Percentiles rank a stretch among this genome's conserved stretches.
Evolutionary conservation across 2,113 vertebrate species (phyloP).

Genomic region (Spea bombifrons): DNA sequence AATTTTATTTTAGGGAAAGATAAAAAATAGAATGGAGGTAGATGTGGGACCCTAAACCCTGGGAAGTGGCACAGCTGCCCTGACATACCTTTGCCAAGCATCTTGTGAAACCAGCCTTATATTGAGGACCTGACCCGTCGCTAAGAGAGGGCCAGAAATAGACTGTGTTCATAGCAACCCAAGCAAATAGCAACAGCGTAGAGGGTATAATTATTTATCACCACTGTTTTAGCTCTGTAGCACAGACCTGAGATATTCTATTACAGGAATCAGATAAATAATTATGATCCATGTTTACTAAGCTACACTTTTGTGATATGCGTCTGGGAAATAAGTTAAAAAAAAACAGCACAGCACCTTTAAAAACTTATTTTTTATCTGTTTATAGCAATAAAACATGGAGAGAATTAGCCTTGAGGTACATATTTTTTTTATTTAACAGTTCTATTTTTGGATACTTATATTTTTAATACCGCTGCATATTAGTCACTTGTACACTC

Average conservation of each 20-base stretch:
- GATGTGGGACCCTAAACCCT: neutral
- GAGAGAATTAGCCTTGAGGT: too few relatives aligned
- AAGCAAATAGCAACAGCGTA: slow-evolving; percentile 31
- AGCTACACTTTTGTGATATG: neutral
- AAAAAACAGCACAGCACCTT: too few relatives aligned
- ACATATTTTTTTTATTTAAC: too few relatives aligned
- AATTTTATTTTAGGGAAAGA: slow-evolving; percentile 16
- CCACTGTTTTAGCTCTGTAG: neutral
- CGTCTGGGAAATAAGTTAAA: too few relatives aligned
- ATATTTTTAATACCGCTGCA: too few relatives aligned
- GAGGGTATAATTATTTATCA: slow-evolving; percentile 25
- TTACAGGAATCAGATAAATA: neutral
- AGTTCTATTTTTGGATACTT: too few relatives aligned
- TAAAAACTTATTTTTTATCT: too few relatives aligned
- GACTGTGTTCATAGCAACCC: slow-evolving; percentile 33
- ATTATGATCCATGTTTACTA: neutral
- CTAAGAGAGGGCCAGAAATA: slow-evolving; percentile 18
- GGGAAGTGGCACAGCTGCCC: slow-evolving; percentile 16
- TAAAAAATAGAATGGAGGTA: slow-evolving; percentile 14
- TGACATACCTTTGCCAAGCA: slow-evolving; percentile 27
- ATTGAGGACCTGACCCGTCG: slow-evolving; percentile 5
- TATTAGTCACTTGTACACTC: too few relatives aligned
- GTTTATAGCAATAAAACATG: too few relatives aligned
- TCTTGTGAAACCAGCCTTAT: slow-evolving; percentile 4
- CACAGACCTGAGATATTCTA: neutral